Base-by-base conservation (phyloP, 2,888 invertebrate genomes). In the Philhelius pedissequus region DNA sequence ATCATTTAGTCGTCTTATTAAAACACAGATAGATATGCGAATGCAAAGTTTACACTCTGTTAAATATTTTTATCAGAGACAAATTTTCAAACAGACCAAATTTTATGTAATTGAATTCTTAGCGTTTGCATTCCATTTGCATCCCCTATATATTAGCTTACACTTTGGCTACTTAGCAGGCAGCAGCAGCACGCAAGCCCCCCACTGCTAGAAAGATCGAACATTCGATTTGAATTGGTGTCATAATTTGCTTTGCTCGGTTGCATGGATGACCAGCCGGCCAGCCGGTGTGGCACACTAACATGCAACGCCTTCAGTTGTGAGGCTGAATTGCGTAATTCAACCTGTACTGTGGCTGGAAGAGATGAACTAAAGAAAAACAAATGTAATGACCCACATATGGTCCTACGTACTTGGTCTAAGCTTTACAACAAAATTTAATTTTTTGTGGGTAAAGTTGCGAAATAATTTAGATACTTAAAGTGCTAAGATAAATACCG, bases 261-360 rank as follows among this genome's bases (percentile, higher is more conserved):
- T n/a, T n/a, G n/a, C n/a, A n/a, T n/a, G n/a, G n/a, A n/a, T n/a
- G n/a, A n/a, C 43, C 56, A 35, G 75, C n/a, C n/a, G 50, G 64
- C 48, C 35, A 64, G 56, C 56, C 40, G 4, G 20, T 48, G 74
- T 76, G 76, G 76, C 25, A 52, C 50, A 70, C 81, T 56, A 68
- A 70, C 74, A 83, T 64, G 83, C 69, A 74, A 74, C 78, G 79
- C 83, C 73, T 83, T 50, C 58, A 75, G 70, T 80, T 43, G 70
- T 70, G 76, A 43, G 48, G 50, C 56, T 22, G 18, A 35, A 48
- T 75, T 84, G 84, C 84, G 80, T 79, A 80, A 84, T 38, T 60
- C 58, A 70, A 76, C 70, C 81, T 60, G 58, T 60, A 13, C 50
- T 18, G n/a, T n/a, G 5, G 20, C 22, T 54, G 35, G 13, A 27